Percentiles rank a stretch among this genome's conserved stretches.
Conservation (phyloP, 2,797 vertebrate species). For the Bufotes viridis region DNA sequence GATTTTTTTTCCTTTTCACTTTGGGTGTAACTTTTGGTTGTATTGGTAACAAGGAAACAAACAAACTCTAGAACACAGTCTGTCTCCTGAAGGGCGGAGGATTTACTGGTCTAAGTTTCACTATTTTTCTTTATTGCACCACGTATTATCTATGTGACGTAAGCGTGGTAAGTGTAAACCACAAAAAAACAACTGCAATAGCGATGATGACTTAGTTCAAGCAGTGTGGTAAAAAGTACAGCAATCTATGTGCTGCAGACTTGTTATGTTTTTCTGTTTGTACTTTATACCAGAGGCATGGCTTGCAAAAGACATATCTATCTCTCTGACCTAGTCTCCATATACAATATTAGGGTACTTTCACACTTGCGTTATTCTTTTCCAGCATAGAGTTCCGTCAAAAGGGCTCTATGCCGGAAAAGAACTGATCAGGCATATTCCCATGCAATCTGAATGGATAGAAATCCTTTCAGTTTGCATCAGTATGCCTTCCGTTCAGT, state of each 20-base stretch:
- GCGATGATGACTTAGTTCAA: too few species aligned
- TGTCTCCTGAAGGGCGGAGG: slow-evolving; percentile 19
- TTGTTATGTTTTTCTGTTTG: background rate
- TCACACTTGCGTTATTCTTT: too few species aligned
- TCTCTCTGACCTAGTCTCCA: too few species aligned
- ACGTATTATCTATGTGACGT: slow-evolving; percentile 13
- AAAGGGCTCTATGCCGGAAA: too few species aligned
- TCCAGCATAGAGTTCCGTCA: too few species aligned
- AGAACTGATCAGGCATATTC: too few species aligned
- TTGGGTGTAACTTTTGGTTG: slow-evolving; percentile 7
- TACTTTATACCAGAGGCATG: background rate
- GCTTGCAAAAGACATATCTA: too few species aligned
- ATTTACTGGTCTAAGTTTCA: slow-evolving; percentile 21
- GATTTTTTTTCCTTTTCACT: background rate
- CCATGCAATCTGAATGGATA: too few species aligned
- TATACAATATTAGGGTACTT: too few species aligned
- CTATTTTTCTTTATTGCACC: slow-evolving; percentile 18
- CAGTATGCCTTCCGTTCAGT: too few species aligned
- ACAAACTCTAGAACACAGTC: slow-evolving; percentile 45
- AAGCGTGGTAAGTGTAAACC: background rate
- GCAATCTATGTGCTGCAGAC: background rate
- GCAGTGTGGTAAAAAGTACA: background rate
- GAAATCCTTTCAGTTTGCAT: too few species aligned
- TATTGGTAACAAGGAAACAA: slow-evolving; percentile 42
- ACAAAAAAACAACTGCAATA: slow-evolving; percentile 4